These are phyloP conservation scores for Heloderma charlesbogerti DNA, from an alignment of 2,113 vertebrate species.

Conservation along the genomic window DNA sequence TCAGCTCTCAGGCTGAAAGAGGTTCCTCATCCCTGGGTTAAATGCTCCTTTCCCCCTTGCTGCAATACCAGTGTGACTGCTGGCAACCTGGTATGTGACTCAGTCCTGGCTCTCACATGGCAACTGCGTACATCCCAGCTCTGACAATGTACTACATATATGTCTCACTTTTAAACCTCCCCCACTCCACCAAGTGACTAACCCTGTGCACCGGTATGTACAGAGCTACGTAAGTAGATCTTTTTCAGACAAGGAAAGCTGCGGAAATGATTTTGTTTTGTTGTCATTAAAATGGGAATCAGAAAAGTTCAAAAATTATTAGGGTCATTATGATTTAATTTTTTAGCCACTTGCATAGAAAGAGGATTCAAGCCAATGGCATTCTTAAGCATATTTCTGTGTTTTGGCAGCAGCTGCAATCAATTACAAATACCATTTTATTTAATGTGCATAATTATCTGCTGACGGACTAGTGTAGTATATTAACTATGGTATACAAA, in stretches of 20 bases:
- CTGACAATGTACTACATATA: background rate
- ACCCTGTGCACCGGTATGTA: background rate
- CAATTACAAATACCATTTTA: constrained; percentile 14
- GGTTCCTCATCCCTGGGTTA: too few species aligned
- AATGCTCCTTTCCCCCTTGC: too few species aligned
- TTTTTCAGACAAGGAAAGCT: background rate
- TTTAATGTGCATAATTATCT: background rate
- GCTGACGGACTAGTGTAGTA: background rate
- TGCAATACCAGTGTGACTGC: background rate
- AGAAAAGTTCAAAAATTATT: background rate
- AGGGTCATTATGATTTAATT: background rate
- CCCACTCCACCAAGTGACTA: background rate
- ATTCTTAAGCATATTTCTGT: background rate
- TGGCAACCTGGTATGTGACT: background rate
- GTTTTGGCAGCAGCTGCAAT: background rate
- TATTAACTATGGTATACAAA: background rate
- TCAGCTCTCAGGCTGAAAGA: too few species aligned
- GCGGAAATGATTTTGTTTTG: background rate
- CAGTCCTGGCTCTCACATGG: background rate
- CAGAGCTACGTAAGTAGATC: background rate
- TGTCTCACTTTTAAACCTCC: background rate
- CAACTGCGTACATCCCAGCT: too few species aligned
- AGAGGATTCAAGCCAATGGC: background rate
- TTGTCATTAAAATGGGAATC: background rate
- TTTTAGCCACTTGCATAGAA: background rate